Percentiles rank a stretch among this genome's conserved stretches.
phyloP scores from a whole-genome alignment of 2,113 vertebrate genomes.

The Crocuta crocuta region DNA sequence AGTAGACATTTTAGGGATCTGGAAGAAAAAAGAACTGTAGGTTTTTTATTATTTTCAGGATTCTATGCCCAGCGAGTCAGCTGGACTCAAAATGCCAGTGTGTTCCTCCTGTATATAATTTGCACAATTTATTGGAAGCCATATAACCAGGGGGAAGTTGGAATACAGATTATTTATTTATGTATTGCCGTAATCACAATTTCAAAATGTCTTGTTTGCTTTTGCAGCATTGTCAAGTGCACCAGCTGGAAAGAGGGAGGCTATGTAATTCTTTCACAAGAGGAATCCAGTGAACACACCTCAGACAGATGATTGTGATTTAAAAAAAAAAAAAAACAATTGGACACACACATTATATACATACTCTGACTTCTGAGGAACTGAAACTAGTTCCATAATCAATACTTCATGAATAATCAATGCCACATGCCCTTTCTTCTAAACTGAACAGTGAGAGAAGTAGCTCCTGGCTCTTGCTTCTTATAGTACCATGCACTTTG shows the following conservation, averaged over 20 bases:
- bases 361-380: background rate
- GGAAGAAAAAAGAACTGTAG: background rate
- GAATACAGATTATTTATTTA: background rate
- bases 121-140: background rate
- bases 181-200: background rate
- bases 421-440: background rate
- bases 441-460: background rate
- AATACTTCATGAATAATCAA: background rate
- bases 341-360: background rate
- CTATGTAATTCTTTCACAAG: constrained; percentile 80
- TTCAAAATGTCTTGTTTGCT: background rate
- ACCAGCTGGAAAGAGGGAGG: constrained; percentile 77
- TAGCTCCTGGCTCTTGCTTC: background rate
- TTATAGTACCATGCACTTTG: background rate
- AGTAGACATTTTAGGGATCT: background rate
- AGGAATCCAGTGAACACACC: constrained; percentile 80
- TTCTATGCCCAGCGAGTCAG: background rate
- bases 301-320: constrained; percentile 61
- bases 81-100: background rate
- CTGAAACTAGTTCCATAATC: background rate
- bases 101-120: background rate
- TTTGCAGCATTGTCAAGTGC: constrained; percentile 72
- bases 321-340: background rate
- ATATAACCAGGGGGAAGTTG: background rate
- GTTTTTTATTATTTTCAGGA: constrained; percentile 13